phyloP scores from a whole-genome alignment of 2,113 vertebrate genomes.

The Pangasianodon hypophthalmus region DNA sequence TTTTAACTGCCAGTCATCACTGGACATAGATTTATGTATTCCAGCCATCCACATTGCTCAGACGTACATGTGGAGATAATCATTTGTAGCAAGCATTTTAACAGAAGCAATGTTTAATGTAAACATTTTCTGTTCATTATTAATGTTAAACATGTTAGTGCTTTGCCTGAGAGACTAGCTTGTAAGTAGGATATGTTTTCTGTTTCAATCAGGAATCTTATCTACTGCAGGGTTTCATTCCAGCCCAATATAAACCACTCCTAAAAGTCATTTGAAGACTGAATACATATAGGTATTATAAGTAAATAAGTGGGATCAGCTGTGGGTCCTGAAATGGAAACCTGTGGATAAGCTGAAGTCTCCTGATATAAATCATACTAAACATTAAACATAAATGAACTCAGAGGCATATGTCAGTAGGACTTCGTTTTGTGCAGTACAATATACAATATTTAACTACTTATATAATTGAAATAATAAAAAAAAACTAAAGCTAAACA shows the following conservation, averaged over 20 bases:
- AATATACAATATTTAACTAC: neutral
- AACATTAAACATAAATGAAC: neutral
- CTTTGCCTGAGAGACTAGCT: neutral
- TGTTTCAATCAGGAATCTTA: conserved; percentile 6
- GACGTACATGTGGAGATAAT: neutral
- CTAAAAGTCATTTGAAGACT: neutral
- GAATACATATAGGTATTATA: neutral
- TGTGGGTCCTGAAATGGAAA: neutral
- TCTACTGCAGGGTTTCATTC: neutral
- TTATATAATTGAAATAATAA: neutral
- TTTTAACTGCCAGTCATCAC: neutral
- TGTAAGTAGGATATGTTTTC: neutral
- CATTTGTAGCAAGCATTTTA: neutral
- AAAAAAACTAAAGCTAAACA: neutral
- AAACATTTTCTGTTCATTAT: neutral
- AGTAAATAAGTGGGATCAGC: neutral
- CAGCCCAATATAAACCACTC: neutral
- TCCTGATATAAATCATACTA: neutral
- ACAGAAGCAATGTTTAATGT: neutral
- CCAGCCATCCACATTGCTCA: neutral
- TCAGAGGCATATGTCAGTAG: neutral
- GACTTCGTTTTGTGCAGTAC: neutral
- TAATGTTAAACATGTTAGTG: neutral
- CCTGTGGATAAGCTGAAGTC: neutral
- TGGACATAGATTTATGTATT: neutral